Evolutionary conservation across 2,797 vertebrate species (phyloP).

Genomic region (Fundulus diaphanus): DNA sequence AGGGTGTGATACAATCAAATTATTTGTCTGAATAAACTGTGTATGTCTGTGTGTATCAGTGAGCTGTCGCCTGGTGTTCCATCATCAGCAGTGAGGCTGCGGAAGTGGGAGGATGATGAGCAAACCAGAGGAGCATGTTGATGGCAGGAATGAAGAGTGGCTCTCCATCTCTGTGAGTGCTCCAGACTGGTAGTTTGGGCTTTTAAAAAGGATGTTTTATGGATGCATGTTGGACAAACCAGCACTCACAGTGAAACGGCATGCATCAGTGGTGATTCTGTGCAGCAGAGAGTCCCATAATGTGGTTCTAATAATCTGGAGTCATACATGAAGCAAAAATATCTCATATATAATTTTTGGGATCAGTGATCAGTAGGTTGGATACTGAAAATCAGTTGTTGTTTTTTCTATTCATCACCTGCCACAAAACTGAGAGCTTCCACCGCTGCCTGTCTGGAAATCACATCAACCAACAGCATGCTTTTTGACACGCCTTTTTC

Average conservation of each 20-base stretch:
- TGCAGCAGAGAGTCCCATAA: conserved; percentile 24
- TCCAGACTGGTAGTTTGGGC: conserved; percentile 14
- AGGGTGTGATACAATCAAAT: conserved; percentile 2
- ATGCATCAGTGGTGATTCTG: conserved; percentile 35
- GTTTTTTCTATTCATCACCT: background rate
- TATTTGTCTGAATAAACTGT: conserved; percentile 17
- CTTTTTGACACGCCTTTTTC: background rate
- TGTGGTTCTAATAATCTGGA: conserved; percentile 15
- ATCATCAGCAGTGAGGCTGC: conserved; percentile 38
- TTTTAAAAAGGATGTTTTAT: conserved; percentile 40
- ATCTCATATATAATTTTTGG: background rate
- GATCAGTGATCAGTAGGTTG: background rate
- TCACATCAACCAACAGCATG: background rate
- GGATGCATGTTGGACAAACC: conserved; percentile 20
- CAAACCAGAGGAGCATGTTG: conserved; percentile 39
- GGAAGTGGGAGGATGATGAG: conserved; percentile 42
- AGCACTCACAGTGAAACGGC: conserved; percentile 8
- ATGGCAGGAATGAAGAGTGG: conserved; percentile 45
- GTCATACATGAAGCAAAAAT: background rate
- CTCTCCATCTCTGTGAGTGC: conserved; percentile 24
- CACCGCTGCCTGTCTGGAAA: background rate
- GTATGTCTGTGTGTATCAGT: conserved; percentile 8
- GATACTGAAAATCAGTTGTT: background rate
- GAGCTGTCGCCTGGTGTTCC: conserved; percentile 33
- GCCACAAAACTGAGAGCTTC: background rate